Percentiles rank a stretch among this genome's conserved stretches.
Evolutionary conservation across 2,113 vertebrate species (phyloP).

Genomic region (Paramisgurnus dabryanus): DNA sequence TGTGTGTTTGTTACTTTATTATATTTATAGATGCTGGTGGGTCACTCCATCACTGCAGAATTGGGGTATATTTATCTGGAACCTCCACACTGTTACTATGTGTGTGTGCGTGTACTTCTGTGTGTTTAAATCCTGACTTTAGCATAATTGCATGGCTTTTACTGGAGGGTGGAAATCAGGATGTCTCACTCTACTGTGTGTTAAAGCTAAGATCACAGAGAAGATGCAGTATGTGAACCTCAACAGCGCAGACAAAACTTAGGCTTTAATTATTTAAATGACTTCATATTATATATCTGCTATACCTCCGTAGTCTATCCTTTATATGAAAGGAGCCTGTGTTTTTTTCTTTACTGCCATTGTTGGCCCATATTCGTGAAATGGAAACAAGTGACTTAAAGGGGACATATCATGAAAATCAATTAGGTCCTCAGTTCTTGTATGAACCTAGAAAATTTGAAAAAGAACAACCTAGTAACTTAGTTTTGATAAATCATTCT

Average conservation of each 20-base stretch:
- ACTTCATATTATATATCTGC: constrained; percentile 22
- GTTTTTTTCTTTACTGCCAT: constrained; percentile 18
- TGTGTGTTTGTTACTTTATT: constrained; percentile 51
- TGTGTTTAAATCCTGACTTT: constrained; percentile 39
- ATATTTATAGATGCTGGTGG: constrained; percentile 51
- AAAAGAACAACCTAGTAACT: too few species aligned
- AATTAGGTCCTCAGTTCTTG: too few species aligned
- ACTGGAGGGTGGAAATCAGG: constrained; percentile 49
- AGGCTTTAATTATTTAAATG: constrained; percentile 15
- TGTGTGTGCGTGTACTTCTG: not conserved
- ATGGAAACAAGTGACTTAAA: not conserved
- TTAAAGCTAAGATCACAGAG: constrained; percentile 41
- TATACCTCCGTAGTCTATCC: not conserved
- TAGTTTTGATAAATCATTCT: too few species aligned
- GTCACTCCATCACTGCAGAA: constrained; percentile 19
- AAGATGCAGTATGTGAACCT: constrained; percentile 2
- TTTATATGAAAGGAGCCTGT: not conserved
- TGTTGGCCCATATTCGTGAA: constrained; percentile 6
- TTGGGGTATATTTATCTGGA: constrained; percentile 48
- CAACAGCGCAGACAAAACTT: not conserved
- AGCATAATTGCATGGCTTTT: constrained; percentile 51
- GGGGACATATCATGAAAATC: too few species aligned
- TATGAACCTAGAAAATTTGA: too few species aligned
- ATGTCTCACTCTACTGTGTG: constrained; percentile 40
- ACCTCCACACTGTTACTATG: constrained; percentile 23